phyloP scores from a whole-genome alignment of 2,888 invertebrate species.

The Ormyrus rosae region DNA sequence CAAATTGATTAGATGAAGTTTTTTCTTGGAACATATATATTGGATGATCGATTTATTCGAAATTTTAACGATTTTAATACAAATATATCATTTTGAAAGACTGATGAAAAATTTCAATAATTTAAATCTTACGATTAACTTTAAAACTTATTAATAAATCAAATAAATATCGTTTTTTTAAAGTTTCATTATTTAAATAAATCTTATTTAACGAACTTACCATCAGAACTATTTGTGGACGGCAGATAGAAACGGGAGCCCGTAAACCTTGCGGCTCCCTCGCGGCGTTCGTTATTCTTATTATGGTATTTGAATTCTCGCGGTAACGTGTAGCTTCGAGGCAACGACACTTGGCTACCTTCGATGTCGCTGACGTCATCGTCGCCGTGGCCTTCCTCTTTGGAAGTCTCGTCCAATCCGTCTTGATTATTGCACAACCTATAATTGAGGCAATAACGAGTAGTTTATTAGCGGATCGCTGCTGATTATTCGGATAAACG shows the following conservation, averaged over 20 bases:
- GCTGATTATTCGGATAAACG: too few relatives aligned
- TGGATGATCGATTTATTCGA: too few relatives aligned
- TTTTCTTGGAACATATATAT: too few relatives aligned
- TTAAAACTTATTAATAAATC: too few relatives aligned
- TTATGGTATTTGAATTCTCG: slow-evolving; percentile 87
- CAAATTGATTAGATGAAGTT: too few relatives aligned
- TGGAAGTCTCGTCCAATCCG: slow-evolving; percentile 62
- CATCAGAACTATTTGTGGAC: slow-evolving; percentile 91
- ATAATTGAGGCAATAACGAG: too few relatives aligned
- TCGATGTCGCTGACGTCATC: slow-evolving; percentile 73
- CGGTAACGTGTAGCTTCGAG: slow-evolving; percentile 90
- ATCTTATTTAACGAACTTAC: slow-evolving; percentile 74
- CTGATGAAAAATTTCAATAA: too few relatives aligned
- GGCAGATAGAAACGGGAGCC: slow-evolving; percentile 80
- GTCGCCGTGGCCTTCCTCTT: slow-evolving; percentile 59
- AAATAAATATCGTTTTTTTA: neutral
- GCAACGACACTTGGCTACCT: slow-evolving; percentile 84
- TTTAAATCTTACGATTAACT: too few relatives aligned
- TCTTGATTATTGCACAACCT: slow-evolving; percentile 62
- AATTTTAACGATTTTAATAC: too few relatives aligned
- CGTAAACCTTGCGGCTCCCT: slow-evolving; percentile 79
- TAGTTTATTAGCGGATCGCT: too few relatives aligned
- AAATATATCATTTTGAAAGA: too few relatives aligned
- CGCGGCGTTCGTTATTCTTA: slow-evolving; percentile 68
- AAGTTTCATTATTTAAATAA: slow-evolving; percentile 1